Evolutionary conservation across 2,888 invertebrate species (phyloP), one percentile per base, ranked within the genome.

Genomic region (Lysandra bellargus): DNA sequence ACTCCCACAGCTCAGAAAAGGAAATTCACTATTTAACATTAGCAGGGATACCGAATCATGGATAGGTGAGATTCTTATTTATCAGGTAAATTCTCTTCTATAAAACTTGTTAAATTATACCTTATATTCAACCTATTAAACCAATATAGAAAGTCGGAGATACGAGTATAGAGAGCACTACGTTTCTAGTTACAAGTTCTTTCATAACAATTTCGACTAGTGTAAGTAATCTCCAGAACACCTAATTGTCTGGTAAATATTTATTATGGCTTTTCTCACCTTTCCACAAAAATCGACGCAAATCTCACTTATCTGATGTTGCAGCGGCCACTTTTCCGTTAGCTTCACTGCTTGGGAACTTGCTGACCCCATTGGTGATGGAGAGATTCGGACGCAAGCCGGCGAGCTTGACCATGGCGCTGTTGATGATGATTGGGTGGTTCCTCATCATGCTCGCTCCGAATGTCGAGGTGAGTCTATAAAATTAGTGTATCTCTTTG

Each of bases 301-400:
- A 60, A 60, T n/a, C 9, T 49, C 49, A 49, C 49, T 49, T 17
- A 57, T 23, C 30, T 57, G 44, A 44, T n/a, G 2, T 78, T 75
- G 78, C 87, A 92, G 92, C 89, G n/a, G 87, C 92, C 23, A 85
- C 86, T n/a, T 83, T 88, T 49, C 88, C 90, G 2, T 81, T 92
- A n/a, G 86, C 88, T 1, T 86, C 90, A 80, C 81, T 92, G 69
- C 49, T 88, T 1, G 92, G 92, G n/a, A 90, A 88, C 81, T 87
- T 90, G 80, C 80, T 91, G 17, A 85, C 89, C 0, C 88, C 91
- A 0, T 84, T 88, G 2, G 84, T 95, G 60, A 95, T 95, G 93
- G 95, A 95, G 79, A 88, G 88, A 74, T 88, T 91, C 75, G 96
- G 96, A 0, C 90, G 96, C 77, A 95, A 91, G 83, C 85, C 85